phyloP scores from a whole-genome alignment of 2,888 invertebrate genomes.

The Drosophila pseudotakahashii region DNA sequence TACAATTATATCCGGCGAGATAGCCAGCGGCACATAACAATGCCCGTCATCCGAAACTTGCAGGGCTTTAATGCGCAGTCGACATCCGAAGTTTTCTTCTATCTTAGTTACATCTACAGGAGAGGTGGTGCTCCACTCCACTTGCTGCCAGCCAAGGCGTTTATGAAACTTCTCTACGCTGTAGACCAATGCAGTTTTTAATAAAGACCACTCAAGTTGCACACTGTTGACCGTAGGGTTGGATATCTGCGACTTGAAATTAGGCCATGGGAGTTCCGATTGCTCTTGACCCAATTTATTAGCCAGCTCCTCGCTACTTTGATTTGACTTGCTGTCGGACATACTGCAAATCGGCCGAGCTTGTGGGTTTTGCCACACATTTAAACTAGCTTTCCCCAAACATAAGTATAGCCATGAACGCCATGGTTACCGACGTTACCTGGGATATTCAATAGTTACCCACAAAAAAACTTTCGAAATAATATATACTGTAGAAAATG shows the following conservation, averaged over 20 bases:
- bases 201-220: slow-evolving; percentile 76
- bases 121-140: slow-evolving; percentile 77
- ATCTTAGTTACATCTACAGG: slow-evolving; percentile 70
- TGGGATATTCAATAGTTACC: no score
- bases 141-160: slow-evolving; percentile 78
- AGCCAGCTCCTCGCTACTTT: not conserved
- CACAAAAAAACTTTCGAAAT: no score
- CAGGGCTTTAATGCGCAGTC: slow-evolving; percentile 80
- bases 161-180: slow-evolving; percentile 80
- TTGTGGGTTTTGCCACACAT: not conserved
- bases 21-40: slow-evolving; percentile 64
- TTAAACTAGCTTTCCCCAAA: not conserved
- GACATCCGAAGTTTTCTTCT: slow-evolving; percentile 83
- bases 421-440: not conserved
- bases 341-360: not conserved
- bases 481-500: no score
- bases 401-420: not conserved
- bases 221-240: slow-evolving; percentile 79
- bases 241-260: slow-evolving; percentile 72
- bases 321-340: not conserved
- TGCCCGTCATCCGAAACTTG: slow-evolving; percentile 48
- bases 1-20: slow-evolving; percentile 81
- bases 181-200: slow-evolving; percentile 76
- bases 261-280: slow-evolving; percentile 38
- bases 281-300: not conserved